Evolutionary conservation across 2,113 vertebrate species (phyloP).

Genomic region (Sylvietta virens): DNA sequence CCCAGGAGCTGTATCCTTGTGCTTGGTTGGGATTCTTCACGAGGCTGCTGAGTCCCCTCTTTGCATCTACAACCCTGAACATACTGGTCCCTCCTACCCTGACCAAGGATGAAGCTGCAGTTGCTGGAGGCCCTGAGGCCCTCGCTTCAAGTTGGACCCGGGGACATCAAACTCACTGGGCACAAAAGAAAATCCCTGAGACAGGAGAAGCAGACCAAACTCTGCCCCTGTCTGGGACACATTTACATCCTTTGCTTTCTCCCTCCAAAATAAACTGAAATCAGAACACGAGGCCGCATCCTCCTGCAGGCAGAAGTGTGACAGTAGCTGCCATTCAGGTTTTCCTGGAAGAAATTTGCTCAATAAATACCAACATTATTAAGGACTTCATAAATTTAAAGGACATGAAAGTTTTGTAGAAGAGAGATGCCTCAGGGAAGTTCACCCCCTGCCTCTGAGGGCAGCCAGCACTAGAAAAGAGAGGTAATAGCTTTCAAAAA

Average conservation of each 20-base stretch:
- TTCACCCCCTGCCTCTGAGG: background rate
- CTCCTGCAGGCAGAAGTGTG: background rate
- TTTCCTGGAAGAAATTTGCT: background rate
- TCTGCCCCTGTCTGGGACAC: background rate
- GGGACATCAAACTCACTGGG: background rate
- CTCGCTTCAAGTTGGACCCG: background rate
- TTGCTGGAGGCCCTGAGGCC: background rate
- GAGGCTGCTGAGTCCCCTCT: background rate
- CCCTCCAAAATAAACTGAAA: background rate
- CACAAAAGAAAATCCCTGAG: background rate
- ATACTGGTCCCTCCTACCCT: background rate
- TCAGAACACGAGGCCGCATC: background rate
- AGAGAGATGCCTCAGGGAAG: background rate
- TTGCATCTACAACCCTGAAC: background rate
- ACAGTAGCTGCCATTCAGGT: background rate
- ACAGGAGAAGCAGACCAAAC: background rate
- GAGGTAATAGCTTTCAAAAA: background rate
- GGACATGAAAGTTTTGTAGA: background rate
- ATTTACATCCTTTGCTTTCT: background rate
- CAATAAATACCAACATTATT: background rate
- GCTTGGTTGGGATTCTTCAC: background rate
- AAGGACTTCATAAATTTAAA: background rate
- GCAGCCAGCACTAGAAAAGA: background rate
- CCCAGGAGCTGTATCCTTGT: background rate
- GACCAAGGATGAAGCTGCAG: background rate